Conservation (phyloP, 2,113 vertebrate genomes). For the Rhabdornis inornatus region DNA sequence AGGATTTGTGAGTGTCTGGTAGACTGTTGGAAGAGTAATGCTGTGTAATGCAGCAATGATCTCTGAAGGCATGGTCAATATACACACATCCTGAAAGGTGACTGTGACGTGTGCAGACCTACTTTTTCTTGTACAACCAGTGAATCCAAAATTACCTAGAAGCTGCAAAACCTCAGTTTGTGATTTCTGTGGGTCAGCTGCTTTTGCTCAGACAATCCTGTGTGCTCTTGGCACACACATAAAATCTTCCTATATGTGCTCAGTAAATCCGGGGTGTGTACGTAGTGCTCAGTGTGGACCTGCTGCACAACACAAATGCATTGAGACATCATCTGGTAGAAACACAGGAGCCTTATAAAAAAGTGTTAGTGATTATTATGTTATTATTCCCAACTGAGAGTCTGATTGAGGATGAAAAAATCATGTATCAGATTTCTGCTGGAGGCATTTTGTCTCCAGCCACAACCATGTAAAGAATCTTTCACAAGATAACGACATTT, state of each 20-base stretch:
- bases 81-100: not conserved
- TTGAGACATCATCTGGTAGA: not conserved
- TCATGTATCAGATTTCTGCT: not conserved
- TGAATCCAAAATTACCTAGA: not conserved
- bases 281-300: fast-evolving
- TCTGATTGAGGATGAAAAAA: not conserved
- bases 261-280: not conserved
- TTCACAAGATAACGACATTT: not conserved
- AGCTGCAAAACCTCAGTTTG: not conserved
- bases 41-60: not conserved
- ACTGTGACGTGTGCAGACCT: fast-evolving
- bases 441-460: not conserved
- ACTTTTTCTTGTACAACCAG: not conserved
- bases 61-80: fast-evolving
- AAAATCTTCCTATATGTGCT: not conserved
- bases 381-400: not conserved
- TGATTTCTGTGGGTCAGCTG: not conserved
- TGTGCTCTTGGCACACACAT: not conserved
- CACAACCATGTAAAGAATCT: not conserved
- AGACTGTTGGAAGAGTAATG: not conserved
- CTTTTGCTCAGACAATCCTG: not conserved
- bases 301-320: fast-evolving
- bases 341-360: not conserved
- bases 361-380: not conserved
- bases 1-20: not conserved